phyloP scores from a whole-genome alignment of 2,113 vertebrate genomes.

The Collichthys lucidus region DNA sequence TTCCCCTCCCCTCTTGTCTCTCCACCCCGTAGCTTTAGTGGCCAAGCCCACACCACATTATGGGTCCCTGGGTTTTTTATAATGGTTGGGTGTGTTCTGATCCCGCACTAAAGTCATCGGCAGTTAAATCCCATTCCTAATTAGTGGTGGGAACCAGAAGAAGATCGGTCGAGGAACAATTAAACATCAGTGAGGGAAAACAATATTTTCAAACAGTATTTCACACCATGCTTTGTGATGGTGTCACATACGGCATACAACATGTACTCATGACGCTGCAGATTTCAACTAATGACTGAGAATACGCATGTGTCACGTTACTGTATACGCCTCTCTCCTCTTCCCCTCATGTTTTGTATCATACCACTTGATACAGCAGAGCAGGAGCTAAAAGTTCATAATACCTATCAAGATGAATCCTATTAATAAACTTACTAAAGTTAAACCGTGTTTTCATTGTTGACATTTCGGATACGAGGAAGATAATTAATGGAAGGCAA shows the following conservation, averaged over 20 bases:
- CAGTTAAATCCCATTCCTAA: conserved; percentile 74
- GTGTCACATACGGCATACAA: conserved; percentile 8
- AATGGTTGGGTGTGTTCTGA: conserved; percentile 80
- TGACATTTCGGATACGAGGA: neutral
- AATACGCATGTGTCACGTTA: conserved; percentile 11
- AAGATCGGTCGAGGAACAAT: conserved; percentile 70
- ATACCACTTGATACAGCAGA: neutral
- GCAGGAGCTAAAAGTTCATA: neutral
- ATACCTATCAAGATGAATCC: neutral
- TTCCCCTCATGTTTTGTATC: neutral
- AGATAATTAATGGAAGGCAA: neutral
- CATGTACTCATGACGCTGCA: neutral
- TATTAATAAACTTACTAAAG: neutral
- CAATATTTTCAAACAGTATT: conserved; percentile 69
- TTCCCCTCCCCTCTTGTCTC: conserved; percentile 39
- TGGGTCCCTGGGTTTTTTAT: conserved; percentile 75
- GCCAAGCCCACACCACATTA: conserved; percentile 71
- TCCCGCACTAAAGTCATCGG: conserved; percentile 68
- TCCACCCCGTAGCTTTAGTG: conserved; percentile 63
- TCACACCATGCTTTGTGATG: conserved; percentile 33
- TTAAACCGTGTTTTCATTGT: neutral
- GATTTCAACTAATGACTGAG: conserved; percentile 13
- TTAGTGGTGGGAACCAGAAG: conserved; percentile 77
- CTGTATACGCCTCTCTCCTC: neutral
- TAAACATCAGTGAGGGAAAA: conserved; percentile 62